Evolutionary conservation across 2,888 invertebrate genomes (phyloP).

Genomic region (Linyphia triangularis): DNA sequence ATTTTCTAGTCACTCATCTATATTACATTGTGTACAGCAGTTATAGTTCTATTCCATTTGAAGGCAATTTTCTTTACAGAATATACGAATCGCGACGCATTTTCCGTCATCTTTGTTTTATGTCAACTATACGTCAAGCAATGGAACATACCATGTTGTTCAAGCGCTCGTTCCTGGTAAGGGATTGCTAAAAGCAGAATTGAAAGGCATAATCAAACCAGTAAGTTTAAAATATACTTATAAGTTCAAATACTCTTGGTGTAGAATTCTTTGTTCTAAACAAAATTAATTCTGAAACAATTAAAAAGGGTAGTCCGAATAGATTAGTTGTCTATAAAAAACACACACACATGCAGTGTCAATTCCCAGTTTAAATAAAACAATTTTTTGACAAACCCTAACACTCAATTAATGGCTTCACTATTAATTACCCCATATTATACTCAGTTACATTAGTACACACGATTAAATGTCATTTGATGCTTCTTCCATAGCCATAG

Average conservation of each 20-base stretch:
- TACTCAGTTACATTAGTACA: too few relatives aligned
- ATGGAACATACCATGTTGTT: slow-evolving; percentile 87
- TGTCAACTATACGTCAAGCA: slow-evolving; percentile 81
- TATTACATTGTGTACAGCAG: too few relatives aligned
- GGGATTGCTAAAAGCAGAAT: slow-evolving; percentile 78
- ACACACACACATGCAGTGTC: too few relatives aligned
- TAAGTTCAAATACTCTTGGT: neutral
- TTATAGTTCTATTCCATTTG: neutral
- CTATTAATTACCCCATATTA: too few relatives aligned
- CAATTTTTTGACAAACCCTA: too few relatives aligned
- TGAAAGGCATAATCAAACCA: slow-evolving; percentile 74
- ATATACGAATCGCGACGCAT: slow-evolving; percentile 83
- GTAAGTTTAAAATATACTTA: neutral
- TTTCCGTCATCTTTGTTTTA: slow-evolving; percentile 80
- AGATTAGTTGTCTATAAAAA: neutral
- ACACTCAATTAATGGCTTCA: too few relatives aligned
- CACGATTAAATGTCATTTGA: too few relatives aligned
- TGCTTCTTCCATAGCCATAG: too few relatives aligned
- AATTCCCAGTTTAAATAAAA: too few relatives aligned
- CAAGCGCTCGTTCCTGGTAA: slow-evolving; percentile 72
- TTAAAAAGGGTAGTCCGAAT: neutral
- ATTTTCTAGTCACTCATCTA: too few relatives aligned
- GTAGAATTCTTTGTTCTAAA: neutral
- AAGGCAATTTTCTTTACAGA: slow-evolving; percentile 68
- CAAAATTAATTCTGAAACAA: neutral